Evolutionary conservation across 2,888 invertebrate genomes (phyloP).

Genomic region (Carcina quercana): DNA sequence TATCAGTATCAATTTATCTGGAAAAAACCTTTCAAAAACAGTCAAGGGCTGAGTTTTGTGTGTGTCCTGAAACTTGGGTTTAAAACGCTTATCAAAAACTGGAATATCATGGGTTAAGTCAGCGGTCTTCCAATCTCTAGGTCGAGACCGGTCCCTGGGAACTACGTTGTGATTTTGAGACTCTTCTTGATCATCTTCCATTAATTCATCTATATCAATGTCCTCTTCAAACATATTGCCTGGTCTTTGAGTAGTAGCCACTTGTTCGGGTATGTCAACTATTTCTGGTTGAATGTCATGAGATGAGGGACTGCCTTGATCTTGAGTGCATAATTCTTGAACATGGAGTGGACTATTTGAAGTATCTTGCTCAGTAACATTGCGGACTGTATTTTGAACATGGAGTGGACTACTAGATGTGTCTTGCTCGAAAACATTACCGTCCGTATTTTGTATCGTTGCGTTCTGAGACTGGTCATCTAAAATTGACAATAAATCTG

Average conservation of each 20-base stretch:
- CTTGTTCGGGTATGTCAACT: slow-evolving; percentile 6
- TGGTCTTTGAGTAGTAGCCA: slow-evolving; percentile 6
- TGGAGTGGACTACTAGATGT: slow-evolving; percentile 1
- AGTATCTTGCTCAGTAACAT: slow-evolving; percentile 10
- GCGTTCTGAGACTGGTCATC: slow-evolving; percentile 2
- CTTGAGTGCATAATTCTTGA: slow-evolving; percentile 10
- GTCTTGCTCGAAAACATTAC: slow-evolving; percentile 5
- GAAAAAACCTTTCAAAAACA: slow-evolving; percentile 8
- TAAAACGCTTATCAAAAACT: slow-evolving; percentile 15
- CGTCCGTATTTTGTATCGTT: slow-evolving; percentile 5
- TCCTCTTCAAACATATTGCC: slow-evolving; percentile 8
- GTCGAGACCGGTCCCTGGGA: slow-evolving; percentile 13
- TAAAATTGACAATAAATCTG: slow-evolving; percentile 5
- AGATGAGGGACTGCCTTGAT: slow-evolving; percentile 7
- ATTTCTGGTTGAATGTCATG: slow-evolving; percentile 9
- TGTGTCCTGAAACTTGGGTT: slow-evolving; percentile 10
- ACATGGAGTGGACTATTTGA: slow-evolving; percentile 8
- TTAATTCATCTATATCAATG: slow-evolving; percentile 10
- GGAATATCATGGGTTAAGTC: slow-evolving; percentile 13
- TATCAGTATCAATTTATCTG: slow-evolving; percentile 2
- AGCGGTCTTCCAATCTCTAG: slow-evolving; percentile 15
- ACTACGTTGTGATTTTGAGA: slow-evolving; percentile 10
- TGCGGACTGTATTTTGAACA: slow-evolving; percentile 2
- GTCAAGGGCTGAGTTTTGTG: slow-evolving; percentile 10
- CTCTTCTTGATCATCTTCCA: slow-evolving; percentile 8